These are phyloP conservation scores for Drosophila ezoana DNA, from an alignment of 2,888 invertebrate species.

Conservation along the genomic window DNA sequence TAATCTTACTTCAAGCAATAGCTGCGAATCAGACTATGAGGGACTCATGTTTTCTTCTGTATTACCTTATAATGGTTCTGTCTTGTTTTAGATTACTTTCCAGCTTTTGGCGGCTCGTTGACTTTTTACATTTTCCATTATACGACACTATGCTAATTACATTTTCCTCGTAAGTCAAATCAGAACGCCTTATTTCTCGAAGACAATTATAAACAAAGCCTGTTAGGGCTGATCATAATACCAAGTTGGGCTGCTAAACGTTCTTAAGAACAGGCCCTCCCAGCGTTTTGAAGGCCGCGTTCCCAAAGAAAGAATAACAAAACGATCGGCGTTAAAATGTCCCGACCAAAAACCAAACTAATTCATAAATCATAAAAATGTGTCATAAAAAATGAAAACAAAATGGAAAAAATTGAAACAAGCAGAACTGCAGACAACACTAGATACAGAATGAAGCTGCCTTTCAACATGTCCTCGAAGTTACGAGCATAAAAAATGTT, in stretches of 20 bases:
- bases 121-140: background rate
- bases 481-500: conserved; percentile 59
- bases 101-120: background rate
- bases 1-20: too few species aligned
- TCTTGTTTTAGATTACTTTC: background rate
- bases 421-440: conserved; percentile 7
- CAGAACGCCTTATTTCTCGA: conserved; percentile 47
- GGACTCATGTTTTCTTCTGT: background rate
- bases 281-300: conserved; percentile 49
- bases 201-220: conserved; percentile 28
- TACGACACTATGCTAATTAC: conserved; percentile 21
- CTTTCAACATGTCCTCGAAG: conserved; percentile 78
- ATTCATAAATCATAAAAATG: conserved; percentile 84
- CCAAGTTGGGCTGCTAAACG: conserved; percentile 50
- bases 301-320: conserved; percentile 24
- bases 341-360: conserved; percentile 75
- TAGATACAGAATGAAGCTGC: conserved; percentile 36
- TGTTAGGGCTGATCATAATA: conserved; percentile 44
- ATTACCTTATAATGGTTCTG: background rate
- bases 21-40: too few species aligned
- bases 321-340: conserved; percentile 48
- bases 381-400: conserved; percentile 72
- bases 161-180: conserved; percentile 40
- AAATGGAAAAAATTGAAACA: conserved; percentile 68
- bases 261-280: conserved; percentile 37